Evolutionary conservation across 2,113 vertebrate genomes (phyloP), one percentile per base, ranked within the genome.

Genomic region (Prinia subflava): DNA sequence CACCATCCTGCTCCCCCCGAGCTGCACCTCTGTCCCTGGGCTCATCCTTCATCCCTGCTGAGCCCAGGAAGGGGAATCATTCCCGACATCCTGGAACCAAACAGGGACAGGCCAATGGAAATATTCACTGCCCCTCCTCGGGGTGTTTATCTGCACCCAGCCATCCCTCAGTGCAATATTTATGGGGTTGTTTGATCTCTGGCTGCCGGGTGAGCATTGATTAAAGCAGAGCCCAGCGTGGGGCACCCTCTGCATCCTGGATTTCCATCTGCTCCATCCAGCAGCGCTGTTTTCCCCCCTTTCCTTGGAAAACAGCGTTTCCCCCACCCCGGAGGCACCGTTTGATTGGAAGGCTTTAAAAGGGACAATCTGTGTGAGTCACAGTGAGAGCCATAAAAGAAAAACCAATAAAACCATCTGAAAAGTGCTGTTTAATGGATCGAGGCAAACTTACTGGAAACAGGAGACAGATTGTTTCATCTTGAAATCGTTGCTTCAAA

Each of bases 361-460:
- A 94, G 81, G 80, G 89, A 57, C 65, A 9, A 85, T 89, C 57
- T 63, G 50, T 3, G 83, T 93, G 92, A 93, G 77, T 96, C 95
- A 95, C 62, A 49, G 53, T 14, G 35, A 53, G 56, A 85, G 86
- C 95, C 83, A 50, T 89, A 90, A 92, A 96, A 73, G 87, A 87
- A 84, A 96, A 93, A 71, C 86, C 94, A 89, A 96, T 96, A 96
- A 95, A 96, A 70, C 37, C 2, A 79, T 82, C 80, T 60, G 92
- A 88, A 85, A 94, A 93, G 90, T 24, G 74, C 88, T 73, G 80
- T 49, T 96, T 94, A 93, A 96, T 95, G 95, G 95, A 68, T 93
- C 8, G 83, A 88, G 83, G 92, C 70, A 68, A 94, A 76, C 67
- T 92, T 71, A 94, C 93, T 94, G 94, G 92, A 94, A 96, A 84